Base-by-base conservation (phyloP, 1,140 invertebrate genomes). In the Megathymus violae region DNA sequence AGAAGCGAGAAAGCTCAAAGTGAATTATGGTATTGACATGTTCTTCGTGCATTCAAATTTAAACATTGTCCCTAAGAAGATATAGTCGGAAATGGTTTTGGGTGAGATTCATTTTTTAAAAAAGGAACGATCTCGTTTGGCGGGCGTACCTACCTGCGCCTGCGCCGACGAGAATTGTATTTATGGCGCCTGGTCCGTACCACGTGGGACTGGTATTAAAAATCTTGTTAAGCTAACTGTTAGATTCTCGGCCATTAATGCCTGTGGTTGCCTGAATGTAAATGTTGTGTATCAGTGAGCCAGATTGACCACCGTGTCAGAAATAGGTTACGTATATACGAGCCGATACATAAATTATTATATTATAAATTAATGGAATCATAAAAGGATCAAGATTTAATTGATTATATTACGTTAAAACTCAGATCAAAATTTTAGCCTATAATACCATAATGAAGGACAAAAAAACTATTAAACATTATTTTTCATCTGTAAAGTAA, bases 121-220 rank as follows among this genome's bases (percentile, higher is more conserved):
- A 88, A 90, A 88, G 80, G 77, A 83, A 66, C 80, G 77, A 89
- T 89, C 88, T 89, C 79, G 86, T 88, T 88, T 88, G 88, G 82
- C 87, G 80, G 78, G 81, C 87, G 82, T 88, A 88, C 85, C 87
- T 88, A 88, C 85, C 85, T 90, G 87, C 85, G 85, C 78, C 54
- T 51, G 82, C 80, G 85, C 84, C 80, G 82, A 89, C 76, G 80
- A 80, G 78, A 68, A 66, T 81, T 87, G 86, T 90, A 89, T 90
- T 90, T 90, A 90, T 87, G 88, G 85, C 88, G 88, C 85, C 83
- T 80, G 71, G 66, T 61, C 68, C 65, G 71, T 69, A 73, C 79
- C 85, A 90, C 88, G 85, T 87, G 86, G 82, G 80, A 78, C 74
- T 44, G 69, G 71, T 82, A 80, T 82, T 81, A 82, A 85, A 85